phyloP scores from a whole-genome alignment of 2,113 vertebrate genomes.

The Calidris pugnax region DNA sequence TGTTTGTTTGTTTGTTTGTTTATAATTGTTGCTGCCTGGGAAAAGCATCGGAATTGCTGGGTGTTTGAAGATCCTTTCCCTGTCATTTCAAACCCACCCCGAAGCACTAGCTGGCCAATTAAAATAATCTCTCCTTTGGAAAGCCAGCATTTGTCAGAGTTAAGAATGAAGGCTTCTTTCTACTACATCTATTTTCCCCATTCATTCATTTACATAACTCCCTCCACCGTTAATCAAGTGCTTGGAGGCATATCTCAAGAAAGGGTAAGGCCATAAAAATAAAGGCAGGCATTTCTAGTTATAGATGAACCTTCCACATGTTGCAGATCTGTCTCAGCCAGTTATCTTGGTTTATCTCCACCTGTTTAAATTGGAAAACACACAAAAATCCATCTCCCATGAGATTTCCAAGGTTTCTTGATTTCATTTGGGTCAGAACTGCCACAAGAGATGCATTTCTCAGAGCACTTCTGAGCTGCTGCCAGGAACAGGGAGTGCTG shows the following conservation, averaged over 20 bases:
- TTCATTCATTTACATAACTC: slow-evolving; percentile 34
- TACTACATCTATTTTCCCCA: neutral
- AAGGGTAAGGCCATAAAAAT: neutral
- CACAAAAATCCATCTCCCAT: slow-evolving; percentile 44
- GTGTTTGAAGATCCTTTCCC: neutral
- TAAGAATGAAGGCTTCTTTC: neutral
- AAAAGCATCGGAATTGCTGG: neutral
- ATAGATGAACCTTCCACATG: neutral
- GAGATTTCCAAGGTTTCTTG: slow-evolving; percentile 34
- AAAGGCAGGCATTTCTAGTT: slow-evolving; percentile 1
- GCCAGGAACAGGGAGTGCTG: slow-evolving; percentile 58
- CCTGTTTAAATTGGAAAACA: slow-evolving; percentile 59
- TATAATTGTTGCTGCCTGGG: neutral
- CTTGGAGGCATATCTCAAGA: neutral
- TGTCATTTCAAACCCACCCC: neutral
- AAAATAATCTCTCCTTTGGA: slow-evolving; percentile 29
- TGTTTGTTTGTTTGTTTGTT: neutral
- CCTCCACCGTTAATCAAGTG: neutral
- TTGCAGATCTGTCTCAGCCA: neutral
- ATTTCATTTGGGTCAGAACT: slow-evolving; percentile 37
- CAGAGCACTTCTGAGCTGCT: neutral
- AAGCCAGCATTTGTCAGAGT: neutral
- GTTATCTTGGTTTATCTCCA: slow-evolving; percentile 52
- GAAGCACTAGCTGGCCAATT: neutral
- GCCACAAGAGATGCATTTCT: slow-evolving; percentile 29